Conservation (phyloP, 2,797 vertebrate species). For the Falco rusticolus region DNA sequence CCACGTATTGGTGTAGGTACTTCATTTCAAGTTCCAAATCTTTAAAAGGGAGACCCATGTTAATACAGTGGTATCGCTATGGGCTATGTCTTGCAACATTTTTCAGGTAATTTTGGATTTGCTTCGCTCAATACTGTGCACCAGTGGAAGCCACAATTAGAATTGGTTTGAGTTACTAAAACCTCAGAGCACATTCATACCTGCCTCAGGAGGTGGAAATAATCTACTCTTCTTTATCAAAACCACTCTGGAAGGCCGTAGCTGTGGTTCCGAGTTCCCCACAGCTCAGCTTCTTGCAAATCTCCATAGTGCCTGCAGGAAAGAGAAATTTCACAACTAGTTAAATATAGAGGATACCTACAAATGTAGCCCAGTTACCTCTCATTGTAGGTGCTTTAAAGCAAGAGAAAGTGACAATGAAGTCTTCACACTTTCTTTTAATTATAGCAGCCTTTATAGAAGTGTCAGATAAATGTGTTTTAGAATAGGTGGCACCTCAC, state of each 20-base stretch:
- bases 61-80: not conserved
- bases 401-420: slow-evolving; percentile 14
- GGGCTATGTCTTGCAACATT: not conserved
- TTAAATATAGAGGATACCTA: slow-evolving; percentile 55
- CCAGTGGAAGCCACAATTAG: not conserved
- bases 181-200: not conserved
- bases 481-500: slow-evolving; percentile 43
- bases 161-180: not conserved
- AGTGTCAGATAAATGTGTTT: slow-evolving; percentile 44
- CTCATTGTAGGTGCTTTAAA: not conserved
- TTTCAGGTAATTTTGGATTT: not conserved
- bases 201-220: not conserved
- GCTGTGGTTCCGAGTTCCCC: not conserved
- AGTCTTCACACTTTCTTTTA: slow-evolving; percentile 47
- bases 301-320: not conserved
- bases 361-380: slow-evolving; percentile 42
- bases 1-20: rapidly evolving
- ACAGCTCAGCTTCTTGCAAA: not conserved
- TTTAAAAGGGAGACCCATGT: not conserved
- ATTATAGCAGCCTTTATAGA: slow-evolving; percentile 67
- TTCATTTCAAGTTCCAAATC: not conserved
- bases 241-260: not conserved
- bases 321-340: not conserved
- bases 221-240: not conserved
- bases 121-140: rapidly evolving